Conservation (phyloP, 2,797 vertebrate genomes). For the Pachyuromys duprasi region DNA sequence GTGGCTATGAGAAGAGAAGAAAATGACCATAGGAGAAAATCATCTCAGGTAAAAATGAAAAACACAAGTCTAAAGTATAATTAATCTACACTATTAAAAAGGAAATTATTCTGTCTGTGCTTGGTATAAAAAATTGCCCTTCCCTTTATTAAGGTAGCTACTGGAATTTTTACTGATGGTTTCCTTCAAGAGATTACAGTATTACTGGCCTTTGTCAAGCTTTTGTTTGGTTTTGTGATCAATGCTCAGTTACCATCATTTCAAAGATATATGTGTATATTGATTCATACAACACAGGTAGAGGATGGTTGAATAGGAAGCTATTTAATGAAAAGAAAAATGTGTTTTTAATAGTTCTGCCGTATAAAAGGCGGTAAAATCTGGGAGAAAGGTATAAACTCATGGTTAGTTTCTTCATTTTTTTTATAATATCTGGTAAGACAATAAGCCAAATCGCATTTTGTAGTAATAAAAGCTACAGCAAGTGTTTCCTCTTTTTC, state of each 20-base stretch:
- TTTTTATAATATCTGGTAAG: slow-evolving; percentile 3
- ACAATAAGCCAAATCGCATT: slow-evolving; percentile 45
- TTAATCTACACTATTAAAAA: slow-evolving; percentile 43
- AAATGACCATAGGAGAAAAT: slow-evolving; percentile 79
- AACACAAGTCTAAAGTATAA: slow-evolving; percentile 47
- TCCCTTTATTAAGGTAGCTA: slow-evolving; percentile 15
- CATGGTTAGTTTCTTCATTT: background rate
- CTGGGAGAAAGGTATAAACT: slow-evolving; percentile 36
- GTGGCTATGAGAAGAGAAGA: slow-evolving; percentile 83
- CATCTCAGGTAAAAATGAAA: slow-evolving; percentile 85
- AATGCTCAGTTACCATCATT: background rate
- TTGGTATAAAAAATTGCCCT: slow-evolving; percentile 43
- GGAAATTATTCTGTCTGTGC: slow-evolving; percentile 34
- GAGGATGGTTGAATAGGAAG: slow-evolving; percentile 6
- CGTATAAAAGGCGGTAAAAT: slow-evolving; percentile 51
- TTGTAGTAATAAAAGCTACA: slow-evolving; percentile 44
- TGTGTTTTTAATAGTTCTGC: background rate
- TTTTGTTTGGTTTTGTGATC: slow-evolving; percentile 48
- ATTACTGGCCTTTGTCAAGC: slow-evolving; percentile 35
- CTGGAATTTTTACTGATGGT: slow-evolving; percentile 51
- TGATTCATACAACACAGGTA: background rate
- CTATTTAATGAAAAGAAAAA: slow-evolving; percentile 1
- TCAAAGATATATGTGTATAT: slow-evolving; percentile 33
- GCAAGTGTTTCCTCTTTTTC: slow-evolving; percentile 49
- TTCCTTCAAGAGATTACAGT: slow-evolving; percentile 56